A percentile compares a stretch with the other conserved stretches of the same genome.
Conservation (phyloP, 92 coral and sea anemone species). For the Muricea muricata region DNA sequence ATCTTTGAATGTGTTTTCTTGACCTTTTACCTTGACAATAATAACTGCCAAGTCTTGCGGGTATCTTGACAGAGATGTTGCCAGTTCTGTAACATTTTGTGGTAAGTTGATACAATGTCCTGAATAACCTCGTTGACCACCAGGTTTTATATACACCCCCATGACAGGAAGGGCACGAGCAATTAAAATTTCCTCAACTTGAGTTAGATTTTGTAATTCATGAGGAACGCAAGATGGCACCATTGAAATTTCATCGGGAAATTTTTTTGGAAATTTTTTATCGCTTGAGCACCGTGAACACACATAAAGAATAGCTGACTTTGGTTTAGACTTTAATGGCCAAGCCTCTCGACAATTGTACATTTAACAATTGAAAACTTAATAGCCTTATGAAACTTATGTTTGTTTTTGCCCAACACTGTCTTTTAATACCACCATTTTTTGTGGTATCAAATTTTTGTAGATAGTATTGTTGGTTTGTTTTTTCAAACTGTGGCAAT, state of each 20-base stretch:
- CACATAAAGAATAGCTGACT: constrained; percentile 29
- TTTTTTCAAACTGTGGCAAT: not conserved
- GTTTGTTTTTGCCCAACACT: constrained; percentile 58
- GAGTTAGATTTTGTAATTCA: constrained; percentile 54
- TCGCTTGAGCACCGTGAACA: constrained; percentile 48
- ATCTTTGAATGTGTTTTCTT: constrained; percentile 64
- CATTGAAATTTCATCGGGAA: constrained; percentile 15
- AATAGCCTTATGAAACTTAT: constrained; percentile 54
- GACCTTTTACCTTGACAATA: constrained; percentile 59
- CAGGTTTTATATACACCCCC: constrained; percentile 61
- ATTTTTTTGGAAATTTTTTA: not conserved
- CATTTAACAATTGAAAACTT: constrained; percentile 36
- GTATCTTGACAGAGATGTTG: constrained; percentile 63
- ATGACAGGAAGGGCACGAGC: constrained; percentile 59
- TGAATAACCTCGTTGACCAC: constrained; percentile 64
- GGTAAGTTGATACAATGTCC: constrained; percentile 65
- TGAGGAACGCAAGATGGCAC: constrained; percentile 47
- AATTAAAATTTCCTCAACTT: constrained; percentile 53
- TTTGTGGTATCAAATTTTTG: constrained; percentile 46
- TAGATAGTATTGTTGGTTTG: constrained; percentile 28
- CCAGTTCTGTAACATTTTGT: constrained; percentile 55
- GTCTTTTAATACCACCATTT: constrained; percentile 48
- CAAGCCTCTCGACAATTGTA: not conserved
- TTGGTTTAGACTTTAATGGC: constrained; percentile 52
- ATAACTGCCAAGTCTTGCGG: constrained; percentile 56